phyloP scores from a whole-genome alignment of 1,140 invertebrate genomes.

The Papilio glaucus region DNA sequence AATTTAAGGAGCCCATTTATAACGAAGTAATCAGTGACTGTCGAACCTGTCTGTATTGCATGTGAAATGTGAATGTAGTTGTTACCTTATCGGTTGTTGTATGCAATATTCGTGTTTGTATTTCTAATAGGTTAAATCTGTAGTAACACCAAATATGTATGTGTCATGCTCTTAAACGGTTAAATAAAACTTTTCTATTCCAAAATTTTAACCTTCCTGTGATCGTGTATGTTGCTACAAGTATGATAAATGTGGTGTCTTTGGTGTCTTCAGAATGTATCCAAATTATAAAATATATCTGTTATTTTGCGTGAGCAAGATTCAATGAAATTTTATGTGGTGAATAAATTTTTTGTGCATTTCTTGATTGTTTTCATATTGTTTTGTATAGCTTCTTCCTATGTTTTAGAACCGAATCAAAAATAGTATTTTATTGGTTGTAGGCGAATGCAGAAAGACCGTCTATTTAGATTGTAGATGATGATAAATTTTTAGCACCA shows the following conservation, averaged over 20 bases:
- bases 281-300: constrained; percentile 67
- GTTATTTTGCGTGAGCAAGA: constrained; percentile 81
- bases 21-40: constrained; percentile 42
- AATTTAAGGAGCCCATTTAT: constrained; percentile 42
- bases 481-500: no score
- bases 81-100: constrained; percentile 46
- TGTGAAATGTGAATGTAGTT: constrained; percentile 32
- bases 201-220: constrained; percentile 81
- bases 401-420: neutral
- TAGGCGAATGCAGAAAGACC: neutral
- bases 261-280: constrained; percentile 68
- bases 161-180: constrained; percentile 66
- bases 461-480: no score
- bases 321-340: constrained; percentile 81
- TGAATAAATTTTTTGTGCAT: constrained; percentile 82
- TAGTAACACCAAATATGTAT: constrained; percentile 73
- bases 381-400: constrained; percentile 4
- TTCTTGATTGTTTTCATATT: constrained; percentile 58
- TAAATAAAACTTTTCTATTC: constrained; percentile 79
- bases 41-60: constrained; percentile 35
- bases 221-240: constrained; percentile 80
- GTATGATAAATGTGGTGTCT: constrained; percentile 75
- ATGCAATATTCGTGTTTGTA: constrained; percentile 74
- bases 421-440: neutral
- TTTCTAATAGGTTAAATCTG: constrained; percentile 71